phyloP scores from a whole-genome alignment of 2,888 invertebrate species.

The Calameuta filiformis region DNA sequence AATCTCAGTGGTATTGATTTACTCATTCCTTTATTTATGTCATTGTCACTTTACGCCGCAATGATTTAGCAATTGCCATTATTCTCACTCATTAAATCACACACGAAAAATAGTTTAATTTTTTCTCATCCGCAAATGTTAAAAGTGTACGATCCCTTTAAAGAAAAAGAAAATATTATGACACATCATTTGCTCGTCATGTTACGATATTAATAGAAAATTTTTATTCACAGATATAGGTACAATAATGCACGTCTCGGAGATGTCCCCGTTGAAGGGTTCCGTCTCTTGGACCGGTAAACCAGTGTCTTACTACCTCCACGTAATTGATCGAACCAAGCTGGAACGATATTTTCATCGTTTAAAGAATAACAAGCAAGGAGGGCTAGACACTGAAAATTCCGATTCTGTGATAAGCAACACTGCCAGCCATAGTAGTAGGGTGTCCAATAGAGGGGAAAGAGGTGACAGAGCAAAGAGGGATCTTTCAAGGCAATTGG shows the following conservation, averaged over 20 bases:
- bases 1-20: conserved; percentile 83
- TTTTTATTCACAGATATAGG: conserved; percentile 80
- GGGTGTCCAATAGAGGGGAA: conserved; percentile 52
- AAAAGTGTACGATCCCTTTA: not conserved
- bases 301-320: conserved; percentile 98
- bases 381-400: conserved; percentile 57
- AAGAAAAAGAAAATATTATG: not conserved
- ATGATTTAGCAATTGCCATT: not conserved
- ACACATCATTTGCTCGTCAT: not conserved
- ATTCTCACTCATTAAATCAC: not conserved
- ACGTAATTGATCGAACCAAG: conserved; percentile 97
- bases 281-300: conserved; percentile 99
- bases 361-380: conserved; percentile 78
- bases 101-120: not conserved
- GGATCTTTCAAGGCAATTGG: conserved; percentile 68
- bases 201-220: not conserved
- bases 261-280: conserved; percentile 93
- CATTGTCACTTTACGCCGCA: not conserved
- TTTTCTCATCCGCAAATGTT: not conserved
- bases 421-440: conserved; percentile 64
- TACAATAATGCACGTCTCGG: conserved; percentile 98
- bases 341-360: conserved; percentile 96
- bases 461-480: conserved; percentile 68
- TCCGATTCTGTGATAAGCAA: conserved; percentile 65
- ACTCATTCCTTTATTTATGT: not conserved